These are phyloP conservation scores for Sminthurinus signatus DNA, from an alignment of 1,140 invertebrate species.

Conservation along the genomic window DNA sequence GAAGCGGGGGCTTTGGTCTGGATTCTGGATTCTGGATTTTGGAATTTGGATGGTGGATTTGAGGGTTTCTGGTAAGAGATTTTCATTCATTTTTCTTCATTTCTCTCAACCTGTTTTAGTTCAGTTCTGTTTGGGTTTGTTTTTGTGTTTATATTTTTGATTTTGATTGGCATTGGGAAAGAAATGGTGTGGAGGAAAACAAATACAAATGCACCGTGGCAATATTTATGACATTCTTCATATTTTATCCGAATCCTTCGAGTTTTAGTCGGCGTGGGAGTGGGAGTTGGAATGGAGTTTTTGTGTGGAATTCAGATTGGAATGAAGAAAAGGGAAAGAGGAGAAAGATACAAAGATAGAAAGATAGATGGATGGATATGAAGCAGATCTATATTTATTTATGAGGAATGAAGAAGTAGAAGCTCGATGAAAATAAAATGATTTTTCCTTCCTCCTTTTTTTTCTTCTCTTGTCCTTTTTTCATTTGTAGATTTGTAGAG, in stretches of 20 bases:
- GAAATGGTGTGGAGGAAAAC: neutral
- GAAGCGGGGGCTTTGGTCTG: too few relatives aligned
- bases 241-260: too few relatives aligned
- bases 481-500: too few relatives aligned
- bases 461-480: too few relatives aligned
- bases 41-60: too few relatives aligned
- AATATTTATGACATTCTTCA: neutral
- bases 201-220: neutral
- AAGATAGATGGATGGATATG: neutral
- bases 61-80: too few relatives aligned
- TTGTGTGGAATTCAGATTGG: neutral
- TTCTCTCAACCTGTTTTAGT: too few relatives aligned
- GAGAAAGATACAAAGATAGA: neutral
- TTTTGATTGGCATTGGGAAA: neutral
- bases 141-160: neutral
- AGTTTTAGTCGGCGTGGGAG: too few relatives aligned
- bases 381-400: neutral
- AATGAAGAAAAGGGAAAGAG: neutral
- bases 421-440: conserved; percentile 1
- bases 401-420: neutral
- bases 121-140: too few relatives aligned
- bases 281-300: neutral
- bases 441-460: too few relatives aligned
- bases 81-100: too few relatives aligned
- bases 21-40: too few relatives aligned